Percentiles rank a stretch among this genome's conserved stretches.
phyloP scores from a whole-genome alignment of 2,888 invertebrate genomes.

The Philonicus albiceps region DNA sequence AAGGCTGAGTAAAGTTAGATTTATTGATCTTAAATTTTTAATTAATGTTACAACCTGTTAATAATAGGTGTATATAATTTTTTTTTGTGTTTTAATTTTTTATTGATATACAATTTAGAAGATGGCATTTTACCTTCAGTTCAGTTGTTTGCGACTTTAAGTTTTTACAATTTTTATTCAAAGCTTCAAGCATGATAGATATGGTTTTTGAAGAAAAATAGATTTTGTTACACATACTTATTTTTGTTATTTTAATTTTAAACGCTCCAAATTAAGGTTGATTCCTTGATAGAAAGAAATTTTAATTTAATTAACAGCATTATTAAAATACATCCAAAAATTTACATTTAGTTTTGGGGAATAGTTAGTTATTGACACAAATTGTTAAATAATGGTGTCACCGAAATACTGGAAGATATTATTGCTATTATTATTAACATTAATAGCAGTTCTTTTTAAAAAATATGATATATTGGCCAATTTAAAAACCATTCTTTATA shows the following conservation, averaged over 20 bases:
- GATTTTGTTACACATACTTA: neutral
- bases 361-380: neutral
- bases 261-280: neutral
- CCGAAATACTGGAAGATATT: neutral
- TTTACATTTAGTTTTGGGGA: neutral
- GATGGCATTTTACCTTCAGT: neutral
- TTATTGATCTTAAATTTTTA: neutral
- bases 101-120: neutral
- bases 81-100: neutral
- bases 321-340: neutral
- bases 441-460: neutral
- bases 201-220: neutral
- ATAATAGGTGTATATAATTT: neutral
- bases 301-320: neutral
- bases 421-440: neutral
- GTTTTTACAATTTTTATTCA: neutral
- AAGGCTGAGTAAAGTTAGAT: neutral
- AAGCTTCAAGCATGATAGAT: neutral
- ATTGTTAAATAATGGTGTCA: neutral
- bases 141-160: neutral
- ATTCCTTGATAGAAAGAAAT: neutral
- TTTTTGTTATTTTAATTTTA: neutral
- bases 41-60: neutral
- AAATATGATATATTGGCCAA: neutral
- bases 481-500: neutral